Evolutionary conservation across 2,113 vertebrate species (phyloP).

Genomic region (Sceloporus tristichus): DNA sequence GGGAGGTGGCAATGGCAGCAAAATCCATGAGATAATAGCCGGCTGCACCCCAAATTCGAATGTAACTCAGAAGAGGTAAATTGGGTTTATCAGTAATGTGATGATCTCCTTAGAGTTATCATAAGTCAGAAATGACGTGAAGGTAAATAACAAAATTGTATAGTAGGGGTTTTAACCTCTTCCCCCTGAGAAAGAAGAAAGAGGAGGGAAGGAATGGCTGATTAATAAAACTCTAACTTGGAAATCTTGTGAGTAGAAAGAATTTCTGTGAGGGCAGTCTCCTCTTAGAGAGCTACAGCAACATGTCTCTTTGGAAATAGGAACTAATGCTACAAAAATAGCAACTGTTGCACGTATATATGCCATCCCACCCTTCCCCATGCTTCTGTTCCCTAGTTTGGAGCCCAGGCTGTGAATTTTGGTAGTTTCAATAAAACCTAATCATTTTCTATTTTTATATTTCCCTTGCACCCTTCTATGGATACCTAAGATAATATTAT

Average conservation of each 20-base stretch:
- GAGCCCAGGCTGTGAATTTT: neutral
- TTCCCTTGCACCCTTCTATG: neutral
- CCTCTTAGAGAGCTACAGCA: neutral
- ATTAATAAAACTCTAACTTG: neutral
- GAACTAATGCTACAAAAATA: neutral
- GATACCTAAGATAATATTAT: neutral
- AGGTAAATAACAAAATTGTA: no score
- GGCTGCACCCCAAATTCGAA: no score
- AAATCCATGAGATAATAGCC: no score
- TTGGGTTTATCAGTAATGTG: no score
- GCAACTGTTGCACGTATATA: neutral
- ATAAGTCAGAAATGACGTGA: no score
- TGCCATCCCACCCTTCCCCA: neutral
- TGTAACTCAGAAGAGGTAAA: no score
- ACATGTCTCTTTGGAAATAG: neutral
- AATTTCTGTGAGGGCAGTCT: neutral
- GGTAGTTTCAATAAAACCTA: neutral
- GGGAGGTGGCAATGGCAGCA: no score
- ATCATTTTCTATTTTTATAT: neutral
- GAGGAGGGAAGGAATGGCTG: neutral
- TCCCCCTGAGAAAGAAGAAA: no score
- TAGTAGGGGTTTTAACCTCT: no score
- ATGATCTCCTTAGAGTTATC: no score
- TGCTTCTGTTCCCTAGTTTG: neutral
- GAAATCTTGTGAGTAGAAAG: neutral